phyloP scores from a whole-genome alignment of 2,888 invertebrate genomes.

The Strigamia crassipes region DNA sequence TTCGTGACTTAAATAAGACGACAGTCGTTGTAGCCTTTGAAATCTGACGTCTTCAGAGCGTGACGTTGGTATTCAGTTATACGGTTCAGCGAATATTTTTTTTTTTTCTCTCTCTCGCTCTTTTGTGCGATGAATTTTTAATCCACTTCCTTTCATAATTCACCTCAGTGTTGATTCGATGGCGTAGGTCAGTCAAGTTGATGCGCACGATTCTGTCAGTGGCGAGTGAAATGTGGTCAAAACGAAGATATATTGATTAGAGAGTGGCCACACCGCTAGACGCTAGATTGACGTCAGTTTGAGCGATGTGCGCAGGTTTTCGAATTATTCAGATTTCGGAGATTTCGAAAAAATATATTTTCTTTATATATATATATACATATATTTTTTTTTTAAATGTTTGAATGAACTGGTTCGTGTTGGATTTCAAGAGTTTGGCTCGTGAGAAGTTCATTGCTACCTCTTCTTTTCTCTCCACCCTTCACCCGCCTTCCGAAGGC shows the following conservation, averaged over 20 bases:
- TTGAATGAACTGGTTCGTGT: constrained; percentile 38
- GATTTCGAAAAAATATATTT: neutral
- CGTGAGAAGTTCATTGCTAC: constrained; percentile 27
- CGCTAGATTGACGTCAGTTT: neutral
- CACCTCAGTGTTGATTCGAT: constrained; percentile 25
- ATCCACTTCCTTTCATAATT: constrained; percentile 27
- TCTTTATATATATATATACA: no score
- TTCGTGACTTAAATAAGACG: neutral
- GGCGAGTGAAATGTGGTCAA: constrained; percentile 2
- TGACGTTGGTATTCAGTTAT: constrained; percentile 35
- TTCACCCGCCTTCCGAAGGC: constrained; percentile 27
- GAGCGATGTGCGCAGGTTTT: neutral
- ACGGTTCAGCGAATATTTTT: neutral
- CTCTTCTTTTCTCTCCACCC: neutral
- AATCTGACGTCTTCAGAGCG: constrained; percentile 28
- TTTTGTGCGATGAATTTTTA: constrained; percentile 29
- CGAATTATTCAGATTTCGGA: constrained; percentile 17
- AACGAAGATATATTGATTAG: constrained; percentile 31
- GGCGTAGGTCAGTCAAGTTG: constrained; percentile 38
- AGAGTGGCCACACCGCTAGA: constrained; percentile 23
- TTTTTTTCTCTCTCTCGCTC: neutral
- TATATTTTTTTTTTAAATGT: neutral
- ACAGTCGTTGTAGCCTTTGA: constrained; percentile 12
- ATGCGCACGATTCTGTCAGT: constrained; percentile 24
- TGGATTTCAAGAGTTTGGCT: neutral